phyloP scores from a whole-genome alignment of 2,113 vertebrate species.

The Xyliphius kryptos region DNA sequence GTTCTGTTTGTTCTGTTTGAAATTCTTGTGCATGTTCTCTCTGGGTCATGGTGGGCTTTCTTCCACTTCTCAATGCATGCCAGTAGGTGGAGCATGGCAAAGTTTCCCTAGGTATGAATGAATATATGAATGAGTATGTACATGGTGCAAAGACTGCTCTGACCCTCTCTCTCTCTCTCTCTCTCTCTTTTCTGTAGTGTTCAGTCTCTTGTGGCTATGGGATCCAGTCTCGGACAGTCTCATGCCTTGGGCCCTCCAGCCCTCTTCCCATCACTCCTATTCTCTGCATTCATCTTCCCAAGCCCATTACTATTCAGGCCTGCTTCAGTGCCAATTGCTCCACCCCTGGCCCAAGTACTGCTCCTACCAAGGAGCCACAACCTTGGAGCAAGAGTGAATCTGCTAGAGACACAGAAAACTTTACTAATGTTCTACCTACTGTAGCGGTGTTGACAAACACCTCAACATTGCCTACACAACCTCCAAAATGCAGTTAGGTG shows the following conservation, averaged over 20 bases:
- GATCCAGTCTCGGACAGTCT: slow-evolving; percentile 72
- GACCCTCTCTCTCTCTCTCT: background rate
- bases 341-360: rapidly evolving
- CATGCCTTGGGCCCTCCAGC: slow-evolving; percentile 71
- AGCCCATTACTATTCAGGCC: slow-evolving; percentile 74
- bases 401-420: too few relatives aligned
- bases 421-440: slow-evolving; percentile 4
- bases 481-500: slow-evolving; percentile 52
- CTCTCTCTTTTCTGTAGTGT: slow-evolving; percentile 16
- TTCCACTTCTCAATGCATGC: too few relatives aligned
- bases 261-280: slow-evolving; percentile 62
- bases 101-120: too few relatives aligned
- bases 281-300: slow-evolving; percentile 81
- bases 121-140: too few relatives aligned
- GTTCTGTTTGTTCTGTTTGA: too few relatives aligned
- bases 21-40: too few relatives aligned
- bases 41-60: too few relatives aligned
- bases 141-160: too few relatives aligned
- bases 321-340: slow-evolving; percentile 69
- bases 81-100: too few relatives aligned
- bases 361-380: background rate
- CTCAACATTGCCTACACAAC: slow-evolving; percentile 7
- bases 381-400: background rate
- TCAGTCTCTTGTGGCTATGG: slow-evolving; percentile 82
- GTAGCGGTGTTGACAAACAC: background rate